These are phyloP conservation scores for Sphaerolaimus hirsutus DNA, from an alignment of 2,888 invertebrate species.

Conservation along the genomic window DNA sequence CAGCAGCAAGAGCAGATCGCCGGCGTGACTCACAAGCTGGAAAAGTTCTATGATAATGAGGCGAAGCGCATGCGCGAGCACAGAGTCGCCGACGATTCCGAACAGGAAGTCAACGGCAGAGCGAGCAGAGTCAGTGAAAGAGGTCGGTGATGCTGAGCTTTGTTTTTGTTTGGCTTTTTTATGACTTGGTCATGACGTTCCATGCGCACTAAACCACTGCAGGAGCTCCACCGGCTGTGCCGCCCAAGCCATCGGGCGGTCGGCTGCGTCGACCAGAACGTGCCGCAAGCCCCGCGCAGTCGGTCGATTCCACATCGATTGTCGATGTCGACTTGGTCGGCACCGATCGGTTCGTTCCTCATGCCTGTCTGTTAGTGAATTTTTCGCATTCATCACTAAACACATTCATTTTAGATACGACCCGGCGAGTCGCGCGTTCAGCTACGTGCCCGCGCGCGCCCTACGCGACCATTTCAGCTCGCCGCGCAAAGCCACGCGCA, in stretches of 20 bases:
- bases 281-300: slow-evolving; percentile 7
- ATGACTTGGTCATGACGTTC: no score
- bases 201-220: no score
- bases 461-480: slow-evolving; percentile 17
- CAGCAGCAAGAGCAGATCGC: no score
- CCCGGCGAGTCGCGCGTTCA: slow-evolving; percentile 22
- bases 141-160: no score
- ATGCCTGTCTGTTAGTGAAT: not conserved
- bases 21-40: no score
- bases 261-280: slow-evolving; percentile 7
- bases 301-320: slow-evolving; percentile 13
- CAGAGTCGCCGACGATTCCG: no score
- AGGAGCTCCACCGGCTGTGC: not conserved
- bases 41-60: no score
- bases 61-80: no score
- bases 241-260: slow-evolving; percentile 1
- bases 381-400: not conserved
- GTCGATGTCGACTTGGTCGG: slow-evolving; percentile 22
- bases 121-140: no score
- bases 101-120: no score
- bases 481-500: slow-evolving; percentile 11
- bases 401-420: no score
- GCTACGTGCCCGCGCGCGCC: slow-evolving; percentile 23
- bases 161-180: no score
- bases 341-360: slow-evolving; percentile 18